phyloP scores from a whole-genome alignment of 2,797 vertebrate genomes.

The Mastacembelus armatus region DNA sequence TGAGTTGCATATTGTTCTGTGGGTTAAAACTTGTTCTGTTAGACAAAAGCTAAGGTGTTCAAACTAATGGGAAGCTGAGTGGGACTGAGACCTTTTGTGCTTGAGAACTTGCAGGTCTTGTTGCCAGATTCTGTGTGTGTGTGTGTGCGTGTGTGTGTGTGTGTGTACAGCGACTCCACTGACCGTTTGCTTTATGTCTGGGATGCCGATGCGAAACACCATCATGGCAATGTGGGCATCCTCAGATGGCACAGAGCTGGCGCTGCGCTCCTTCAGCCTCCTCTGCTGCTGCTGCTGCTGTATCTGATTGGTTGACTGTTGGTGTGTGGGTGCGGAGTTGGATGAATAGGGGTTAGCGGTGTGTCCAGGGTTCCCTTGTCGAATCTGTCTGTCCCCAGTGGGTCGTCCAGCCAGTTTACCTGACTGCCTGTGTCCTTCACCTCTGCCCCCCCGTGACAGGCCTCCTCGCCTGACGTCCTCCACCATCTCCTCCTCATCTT shows the following conservation, averaged over 20 bases:
- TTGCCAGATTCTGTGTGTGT: slow-evolving; percentile 1
- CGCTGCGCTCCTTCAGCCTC: slow-evolving; percentile 86
- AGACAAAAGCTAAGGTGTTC: not conserved
- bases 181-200: slow-evolving; percentile 96
- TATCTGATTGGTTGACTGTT: slow-evolving; percentile 78
- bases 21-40: no score
- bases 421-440: slow-evolving; percentile 78
- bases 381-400: slow-evolving; percentile 70
- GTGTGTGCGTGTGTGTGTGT: slow-evolving; percentile 1
- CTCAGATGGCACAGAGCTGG: slow-evolving; percentile 84
- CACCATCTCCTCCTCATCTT: slow-evolving; percentile 77
- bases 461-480: slow-evolving; percentile 76
- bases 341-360: slow-evolving; percentile 82
- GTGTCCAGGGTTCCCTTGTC: slow-evolving; percentile 81
- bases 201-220: slow-evolving; percentile 96
- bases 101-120: slow-evolving; percentile 1
- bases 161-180: slow-evolving; percentile 65
- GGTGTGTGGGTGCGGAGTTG: slow-evolving; percentile 80
- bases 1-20: no score
- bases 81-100: not conserved
- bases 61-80: not conserved
- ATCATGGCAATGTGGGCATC: slow-evolving; percentile 93
- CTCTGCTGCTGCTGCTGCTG: slow-evolving; percentile 77
- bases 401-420: slow-evolving; percentile 69
- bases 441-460: slow-evolving; percentile 66